phyloP scores from a whole-genome alignment of 2,113 vertebrate species.

The Hyperopisus bebe region DNA sequence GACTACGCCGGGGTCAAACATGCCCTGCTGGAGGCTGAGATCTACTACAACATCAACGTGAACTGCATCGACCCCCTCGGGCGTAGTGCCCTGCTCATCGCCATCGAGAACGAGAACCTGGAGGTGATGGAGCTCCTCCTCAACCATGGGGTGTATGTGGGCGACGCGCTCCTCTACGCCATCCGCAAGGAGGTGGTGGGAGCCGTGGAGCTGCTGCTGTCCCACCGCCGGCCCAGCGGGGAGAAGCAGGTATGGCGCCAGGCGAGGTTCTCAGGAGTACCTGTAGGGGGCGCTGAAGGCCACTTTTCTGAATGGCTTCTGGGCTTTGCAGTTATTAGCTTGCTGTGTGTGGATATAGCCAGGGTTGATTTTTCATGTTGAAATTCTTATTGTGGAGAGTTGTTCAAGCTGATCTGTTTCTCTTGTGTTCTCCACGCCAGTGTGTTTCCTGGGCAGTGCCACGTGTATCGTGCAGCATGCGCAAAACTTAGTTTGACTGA shows the following conservation, averaged over 20 bases:
- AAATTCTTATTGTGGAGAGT: not conserved
- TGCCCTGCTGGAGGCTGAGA: constrained; percentile 86
- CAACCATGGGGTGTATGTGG: constrained; percentile 83
- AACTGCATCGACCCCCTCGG: constrained; percentile 97
- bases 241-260: constrained; percentile 69
- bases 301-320: not conserved
- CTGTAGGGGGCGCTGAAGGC: not conserved
- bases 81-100: constrained; percentile 90
- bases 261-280: not conserved
- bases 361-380: not conserved
- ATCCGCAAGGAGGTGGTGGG: constrained; percentile 97
- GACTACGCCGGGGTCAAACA: constrained; percentile 93
- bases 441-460: not conserved
- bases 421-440: no score
- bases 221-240: constrained; percentile 77
- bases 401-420: not conserved
- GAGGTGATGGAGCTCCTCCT: constrained; percentile 96
- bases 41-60: constrained; percentile 98
- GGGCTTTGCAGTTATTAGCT: not conserved
- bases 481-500: not conserved
- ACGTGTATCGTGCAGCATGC: not conserved
- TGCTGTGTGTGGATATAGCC: not conserved
- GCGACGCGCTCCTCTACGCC: constrained; percentile 88
- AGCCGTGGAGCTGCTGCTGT: constrained; percentile 92
- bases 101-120: constrained; percentile 97